Evolutionary conservation across 2,797 vertebrate genomes (phyloP).

Genomic region (Balearica regulorum): DNA sequence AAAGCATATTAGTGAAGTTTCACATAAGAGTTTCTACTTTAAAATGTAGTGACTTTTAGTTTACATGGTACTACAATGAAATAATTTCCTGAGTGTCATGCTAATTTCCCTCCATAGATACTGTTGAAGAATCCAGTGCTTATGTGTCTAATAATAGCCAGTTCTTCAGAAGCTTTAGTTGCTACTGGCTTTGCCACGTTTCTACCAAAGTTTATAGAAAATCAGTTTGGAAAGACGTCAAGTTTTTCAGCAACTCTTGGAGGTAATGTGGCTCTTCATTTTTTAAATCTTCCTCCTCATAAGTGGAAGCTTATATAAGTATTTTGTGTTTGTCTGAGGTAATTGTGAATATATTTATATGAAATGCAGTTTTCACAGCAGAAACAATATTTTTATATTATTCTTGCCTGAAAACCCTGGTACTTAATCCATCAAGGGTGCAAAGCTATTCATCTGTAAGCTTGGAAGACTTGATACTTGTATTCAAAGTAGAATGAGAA

Average conservation of each 20-base stretch:
- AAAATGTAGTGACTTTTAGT: not conserved
- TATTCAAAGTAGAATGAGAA: not conserved
- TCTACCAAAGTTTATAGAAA: constrained; percentile 82
- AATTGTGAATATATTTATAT: not conserved
- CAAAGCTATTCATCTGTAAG: not conserved
- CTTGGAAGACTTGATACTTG: not conserved
- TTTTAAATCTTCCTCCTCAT: not conserved
- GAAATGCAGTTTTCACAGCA: not conserved
- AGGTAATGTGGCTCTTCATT: constrained; percentile 64
- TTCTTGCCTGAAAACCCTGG: not conserved
- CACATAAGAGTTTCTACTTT: not conserved
- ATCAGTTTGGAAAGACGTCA: constrained; percentile 76
- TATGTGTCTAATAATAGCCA: constrained; percentile 74
- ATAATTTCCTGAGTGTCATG: not conserved
- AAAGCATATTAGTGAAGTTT: not conserved
- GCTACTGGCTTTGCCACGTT: constrained; percentile 81
- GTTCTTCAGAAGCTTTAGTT: constrained; percentile 75
- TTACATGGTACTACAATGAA: not conserved
- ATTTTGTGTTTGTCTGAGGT: not conserved
- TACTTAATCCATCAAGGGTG: not conserved
- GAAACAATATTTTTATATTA: not conserved
- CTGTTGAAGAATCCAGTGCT: constrained; percentile 79
- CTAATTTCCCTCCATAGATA: constrained; percentile 52
- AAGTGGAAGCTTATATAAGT: not conserved
- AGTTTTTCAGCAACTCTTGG: constrained; percentile 78